These are phyloP conservation scores for Miltochrista miniata DNA, from an alignment of 2,888 invertebrate species.

Conservation along the genomic window DNA sequence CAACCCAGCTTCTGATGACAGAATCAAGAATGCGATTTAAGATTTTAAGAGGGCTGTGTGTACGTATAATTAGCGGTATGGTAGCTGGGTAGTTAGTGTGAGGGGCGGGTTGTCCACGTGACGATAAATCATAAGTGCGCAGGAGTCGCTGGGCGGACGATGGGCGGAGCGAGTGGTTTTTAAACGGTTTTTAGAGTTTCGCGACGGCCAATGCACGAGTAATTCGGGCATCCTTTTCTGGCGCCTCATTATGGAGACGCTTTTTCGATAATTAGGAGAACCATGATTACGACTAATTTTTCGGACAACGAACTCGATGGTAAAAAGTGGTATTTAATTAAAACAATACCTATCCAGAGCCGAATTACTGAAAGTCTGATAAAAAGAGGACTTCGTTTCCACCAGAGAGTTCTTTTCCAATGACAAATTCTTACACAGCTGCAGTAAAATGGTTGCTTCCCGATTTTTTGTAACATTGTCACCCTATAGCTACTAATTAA, in stretches of 20 bases:
- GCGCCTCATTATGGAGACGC: constrained; percentile 71
- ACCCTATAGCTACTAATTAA: constrained; percentile 78
- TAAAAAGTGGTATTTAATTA: constrained; percentile 39
- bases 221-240: constrained; percentile 76
- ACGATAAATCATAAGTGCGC: constrained; percentile 82
- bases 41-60: constrained; percentile 68
- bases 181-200: constrained; percentile 82
- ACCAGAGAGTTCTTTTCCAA: constrained; percentile 24
- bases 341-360: constrained; percentile 38
- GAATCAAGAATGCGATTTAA: constrained; percentile 64
- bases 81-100: constrained; percentile 75
- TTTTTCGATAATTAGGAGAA: constrained; percentile 80
- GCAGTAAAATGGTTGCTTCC: constrained; percentile 34
- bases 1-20: constrained; percentile 57
- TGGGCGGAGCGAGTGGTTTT: constrained; percentile 81
- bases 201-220: constrained; percentile 74
- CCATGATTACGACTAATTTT: constrained; percentile 73
- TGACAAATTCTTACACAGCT: constrained; percentile 28
- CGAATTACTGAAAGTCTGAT: constrained; percentile 20
- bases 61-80: constrained; percentile 76
- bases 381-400: constrained; percentile 25
- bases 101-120: constrained; percentile 78
- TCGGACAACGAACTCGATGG: constrained; percentile 55
- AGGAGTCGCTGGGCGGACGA: constrained; percentile 73
- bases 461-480: constrained; percentile 56